These are phyloP conservation scores for Sthenelais limicola DNA, from an alignment of 2,888 invertebrate species.

Conservation along the genomic window DNA sequence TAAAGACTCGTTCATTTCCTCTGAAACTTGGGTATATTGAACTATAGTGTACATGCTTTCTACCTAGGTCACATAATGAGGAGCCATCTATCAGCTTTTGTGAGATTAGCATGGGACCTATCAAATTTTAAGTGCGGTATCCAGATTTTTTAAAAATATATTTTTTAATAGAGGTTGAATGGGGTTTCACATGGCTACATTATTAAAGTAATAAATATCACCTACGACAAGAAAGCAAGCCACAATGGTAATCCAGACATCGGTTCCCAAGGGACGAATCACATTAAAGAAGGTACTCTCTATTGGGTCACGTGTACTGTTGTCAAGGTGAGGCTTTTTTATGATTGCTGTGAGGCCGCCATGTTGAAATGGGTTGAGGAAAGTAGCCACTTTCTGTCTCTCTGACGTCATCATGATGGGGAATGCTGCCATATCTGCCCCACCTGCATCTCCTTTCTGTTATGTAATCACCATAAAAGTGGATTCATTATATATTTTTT, in stretches of 20 bases:
- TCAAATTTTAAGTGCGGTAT: background rate
- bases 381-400: slow-evolving; percentile 42
- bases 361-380: slow-evolving; percentile 49
- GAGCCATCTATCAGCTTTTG: no score
- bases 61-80: no score
- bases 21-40: no score
- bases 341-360: slow-evolving; percentile 46
- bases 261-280: slow-evolving; percentile 40
- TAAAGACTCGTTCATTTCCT: no score
- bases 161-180: no score
- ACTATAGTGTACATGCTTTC: no score
- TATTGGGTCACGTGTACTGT: slow-evolving; percentile 3
- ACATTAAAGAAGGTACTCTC: slow-evolving; percentile 42
- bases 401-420: slow-evolving; percentile 41
- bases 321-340: slow-evolving; percentile 37
- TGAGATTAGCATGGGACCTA: no score
- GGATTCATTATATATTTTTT: background rate
- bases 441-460: slow-evolving; percentile 15
- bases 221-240: slow-evolving; percentile 45
- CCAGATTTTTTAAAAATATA: background rate
- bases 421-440: slow-evolving; percentile 38
- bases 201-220: slow-evolving; percentile 1
- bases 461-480: background rate
- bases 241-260: slow-evolving; percentile 43
- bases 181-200: no score